Base-by-base conservation (phyloP, 2,113 vertebrate genomes). In the Malurus elegans region DNA sequence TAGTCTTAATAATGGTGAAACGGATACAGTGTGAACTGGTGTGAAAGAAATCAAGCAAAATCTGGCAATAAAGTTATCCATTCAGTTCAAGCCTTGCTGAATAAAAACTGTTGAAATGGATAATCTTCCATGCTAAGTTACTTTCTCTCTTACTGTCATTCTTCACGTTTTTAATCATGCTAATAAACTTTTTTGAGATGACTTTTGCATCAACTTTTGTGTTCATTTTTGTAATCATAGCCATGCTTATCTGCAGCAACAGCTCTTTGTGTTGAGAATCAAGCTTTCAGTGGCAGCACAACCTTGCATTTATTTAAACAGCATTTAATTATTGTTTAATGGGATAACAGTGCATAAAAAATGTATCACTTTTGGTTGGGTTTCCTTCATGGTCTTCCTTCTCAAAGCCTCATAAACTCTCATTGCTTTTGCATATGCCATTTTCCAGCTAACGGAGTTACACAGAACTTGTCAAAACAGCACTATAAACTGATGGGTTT, bases 121-220 rank as follows among this genome's bases (percentile, higher is more conserved):
- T 96, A 78, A 79, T 95, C 95, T 98, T 97, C 97, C 96, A 94
- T 97, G 96, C 96, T 96, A 93, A 97, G 60, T 96, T 96, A 90
- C 93, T 94, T 97, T 95, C 29, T 94, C 67, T 96, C 69, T 93
- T 95, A 91, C 90, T 98, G 97, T 98, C 97, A 92, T 92, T 98
- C 95, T 97, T 97, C 98, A 97, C 79, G 64, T 98, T 98, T 98
- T 98, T 98, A 98, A 98, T 97, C 98, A 98, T 98, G 97, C 97
- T 98, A 98, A 98, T 98, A 98, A 98, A 98, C 94, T 91, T 97
- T 98, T 98, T 98, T 97, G 96, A 98, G 95, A 97, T 96, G 91
- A 98, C 83, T 90, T 92, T 95, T 94, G 94, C 88, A 92, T 97
- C 84, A 76, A 79, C 51, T 93, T 97, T 96, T 97, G 96, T 95